phyloP scores from a whole-genome alignment of 2,113 vertebrate genomes.

The Butorides virescens region DNA sequence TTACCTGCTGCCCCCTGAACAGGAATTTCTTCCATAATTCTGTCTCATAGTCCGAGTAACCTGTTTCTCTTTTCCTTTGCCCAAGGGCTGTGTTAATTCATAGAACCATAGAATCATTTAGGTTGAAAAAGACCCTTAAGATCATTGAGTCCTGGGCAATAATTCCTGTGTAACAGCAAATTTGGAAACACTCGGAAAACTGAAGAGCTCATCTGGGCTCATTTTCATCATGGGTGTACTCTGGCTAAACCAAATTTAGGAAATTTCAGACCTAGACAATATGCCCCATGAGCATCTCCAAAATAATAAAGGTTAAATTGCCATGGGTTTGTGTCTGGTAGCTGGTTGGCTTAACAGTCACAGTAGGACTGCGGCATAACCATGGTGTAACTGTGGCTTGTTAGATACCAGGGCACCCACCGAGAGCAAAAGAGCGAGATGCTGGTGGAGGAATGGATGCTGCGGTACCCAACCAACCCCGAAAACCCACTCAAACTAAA shows the following conservation, averaged over 20 bases:
- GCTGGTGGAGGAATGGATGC: neutral
- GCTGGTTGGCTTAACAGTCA: neutral
- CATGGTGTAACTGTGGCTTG: neutral
- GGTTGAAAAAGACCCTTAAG: neutral
- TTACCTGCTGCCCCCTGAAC: slow-evolving; percentile 66
- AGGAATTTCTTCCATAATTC: slow-evolving; percentile 29
- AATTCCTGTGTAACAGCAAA: neutral
- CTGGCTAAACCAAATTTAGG: neutral
- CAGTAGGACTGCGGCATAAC: neutral
- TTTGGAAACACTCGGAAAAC: neutral
- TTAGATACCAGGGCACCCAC: neutral
- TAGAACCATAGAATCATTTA: neutral
- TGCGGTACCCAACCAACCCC: neutral
- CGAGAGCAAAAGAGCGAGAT: neutral
- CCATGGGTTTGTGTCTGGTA: neutral
- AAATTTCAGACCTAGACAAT: neutral
- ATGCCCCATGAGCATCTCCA: neutral
- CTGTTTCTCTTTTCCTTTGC: slow-evolving; percentile 2
- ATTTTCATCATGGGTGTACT: neutral
- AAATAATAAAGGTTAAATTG: neutral
- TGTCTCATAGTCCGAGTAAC: neutral
- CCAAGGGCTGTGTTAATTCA: neutral
- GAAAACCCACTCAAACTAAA: neutral
- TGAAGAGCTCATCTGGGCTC: neutral
- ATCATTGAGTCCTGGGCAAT: neutral